phyloP scores from a whole-genome alignment of 2,888 invertebrate species.

The Eucera pruinosa region DNA sequence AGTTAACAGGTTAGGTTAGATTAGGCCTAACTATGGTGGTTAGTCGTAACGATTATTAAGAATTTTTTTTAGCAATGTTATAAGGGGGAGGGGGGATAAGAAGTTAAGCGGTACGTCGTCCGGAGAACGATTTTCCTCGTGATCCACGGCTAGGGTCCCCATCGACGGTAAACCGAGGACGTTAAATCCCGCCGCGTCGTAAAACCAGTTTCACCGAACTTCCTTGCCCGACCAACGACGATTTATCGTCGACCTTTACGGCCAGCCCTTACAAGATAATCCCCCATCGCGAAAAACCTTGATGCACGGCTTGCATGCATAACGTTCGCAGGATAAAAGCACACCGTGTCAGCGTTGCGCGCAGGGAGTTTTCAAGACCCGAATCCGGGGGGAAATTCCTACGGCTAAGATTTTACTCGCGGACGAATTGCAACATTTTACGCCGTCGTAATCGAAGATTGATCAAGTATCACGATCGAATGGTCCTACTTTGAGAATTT shows the following conservation, averaged over 20 bases:
- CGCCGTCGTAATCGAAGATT: too few species aligned
- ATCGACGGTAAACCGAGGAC: conserved; percentile 51
- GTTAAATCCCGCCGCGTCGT: conserved; percentile 62
- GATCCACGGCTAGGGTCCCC: conserved; percentile 51
- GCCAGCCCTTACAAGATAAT: conserved; percentile 64
- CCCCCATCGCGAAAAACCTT: conserved; percentile 55
- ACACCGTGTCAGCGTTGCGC: too few species aligned
- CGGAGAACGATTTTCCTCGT: conserved; percentile 28
- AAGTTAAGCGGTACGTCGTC: conserved; percentile 33
- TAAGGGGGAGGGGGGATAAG: neutral
- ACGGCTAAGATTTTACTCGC: too few species aligned
- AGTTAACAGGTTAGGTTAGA: too few species aligned
- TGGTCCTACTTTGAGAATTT: too few species aligned
- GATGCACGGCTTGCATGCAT: conserved; percentile 52
- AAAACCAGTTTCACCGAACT: conserved; percentile 66
- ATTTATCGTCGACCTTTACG: conserved; percentile 68
- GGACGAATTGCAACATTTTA: too few species aligned
- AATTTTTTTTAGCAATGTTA: neutral
- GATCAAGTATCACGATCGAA: too few species aligned
- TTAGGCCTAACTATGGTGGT: neutral
- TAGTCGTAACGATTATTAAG: neutral
- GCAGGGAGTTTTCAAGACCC: neutral
- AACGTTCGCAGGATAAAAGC: conserved; percentile 60
- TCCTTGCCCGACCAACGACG: conserved; percentile 49
- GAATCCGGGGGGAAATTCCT: neutral